Conservation (phyloP, 1,140 invertebrate genomes). For the Drosophila mauritiana region DNA sequence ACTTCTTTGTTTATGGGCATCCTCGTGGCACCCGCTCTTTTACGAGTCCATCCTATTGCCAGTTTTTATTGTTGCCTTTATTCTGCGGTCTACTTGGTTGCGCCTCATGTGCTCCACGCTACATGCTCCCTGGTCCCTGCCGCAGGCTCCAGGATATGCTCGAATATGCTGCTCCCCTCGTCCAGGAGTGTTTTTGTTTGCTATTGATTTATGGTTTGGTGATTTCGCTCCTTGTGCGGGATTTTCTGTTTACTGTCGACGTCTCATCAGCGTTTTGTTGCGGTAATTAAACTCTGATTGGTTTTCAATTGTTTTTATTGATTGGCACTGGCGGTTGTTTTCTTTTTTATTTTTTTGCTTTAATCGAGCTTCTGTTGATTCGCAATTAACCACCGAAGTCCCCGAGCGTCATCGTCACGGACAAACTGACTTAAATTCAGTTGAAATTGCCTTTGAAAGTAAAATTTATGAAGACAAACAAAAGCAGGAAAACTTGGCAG, state of each 20-base stretch:
- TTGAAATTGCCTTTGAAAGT: constrained; percentile 26
- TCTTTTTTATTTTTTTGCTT: constrained; percentile 38
- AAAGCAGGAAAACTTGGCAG: constrained; percentile 60
- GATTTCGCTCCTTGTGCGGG: constrained; percentile 43
- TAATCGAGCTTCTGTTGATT: constrained; percentile 47
- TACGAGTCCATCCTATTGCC: constrained; percentile 33
- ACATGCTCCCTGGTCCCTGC: neutral
- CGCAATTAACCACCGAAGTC: constrained; percentile 43
- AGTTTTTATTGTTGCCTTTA: constrained; percentile 74
- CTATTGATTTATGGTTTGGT: constrained; percentile 64
- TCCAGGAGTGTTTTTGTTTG: constrained; percentile 33
- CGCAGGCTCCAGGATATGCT: constrained; percentile 14
- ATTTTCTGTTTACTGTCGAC: constrained; percentile 54
- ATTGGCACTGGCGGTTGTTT: constrained; percentile 53
- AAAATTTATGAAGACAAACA: constrained; percentile 59
- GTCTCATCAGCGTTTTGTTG: constrained; percentile 64
- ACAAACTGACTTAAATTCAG: constrained; percentile 13
- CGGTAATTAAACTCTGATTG: constrained; percentile 83
- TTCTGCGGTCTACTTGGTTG: constrained; percentile 67
- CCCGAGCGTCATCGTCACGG: neutral
- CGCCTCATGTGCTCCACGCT: constrained; percentile 66
- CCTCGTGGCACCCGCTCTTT: constrained; percentile 42
- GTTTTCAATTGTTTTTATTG: constrained; percentile 80
- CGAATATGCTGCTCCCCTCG: neutral
- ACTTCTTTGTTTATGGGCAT: constrained; percentile 77